phyloP scores from a whole-genome alignment of 2,113 vertebrate species.

The Edolisoma coerulescens region DNA sequence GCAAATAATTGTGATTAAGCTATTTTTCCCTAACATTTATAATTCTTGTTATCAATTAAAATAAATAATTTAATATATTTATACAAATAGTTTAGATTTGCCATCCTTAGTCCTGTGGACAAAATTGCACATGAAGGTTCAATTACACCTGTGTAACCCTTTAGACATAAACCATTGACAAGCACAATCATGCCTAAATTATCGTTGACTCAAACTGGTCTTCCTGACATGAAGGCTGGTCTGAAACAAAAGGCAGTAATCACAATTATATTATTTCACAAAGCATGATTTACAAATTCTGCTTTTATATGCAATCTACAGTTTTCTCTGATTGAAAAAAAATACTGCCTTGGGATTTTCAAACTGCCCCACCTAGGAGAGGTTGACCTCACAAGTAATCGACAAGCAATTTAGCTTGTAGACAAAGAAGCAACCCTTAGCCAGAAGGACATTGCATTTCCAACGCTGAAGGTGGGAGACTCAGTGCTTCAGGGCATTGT shows the following conservation, averaged over 20 bases:
- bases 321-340: background rate
- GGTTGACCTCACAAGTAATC: background rate
- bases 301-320: background rate
- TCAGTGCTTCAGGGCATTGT: background rate
- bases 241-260: background rate
- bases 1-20: background rate
- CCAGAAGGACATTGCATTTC: background rate
- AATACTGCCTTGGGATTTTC: background rate
- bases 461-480: accelerated
- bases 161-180: background rate
- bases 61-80: background rate
- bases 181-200: background rate
- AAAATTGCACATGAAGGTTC: background rate
- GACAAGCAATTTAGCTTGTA: background rate
- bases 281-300: background rate
- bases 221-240: background rate
- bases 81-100: background rate
- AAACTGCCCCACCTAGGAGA: background rate
- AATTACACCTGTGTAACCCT: background rate
- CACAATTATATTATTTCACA: background rate
- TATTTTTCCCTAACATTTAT: background rate
- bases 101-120: background rate
- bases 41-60: background rate
- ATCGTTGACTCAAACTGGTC: background rate
- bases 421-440: background rate